Evolutionary conservation across 2,797 vertebrate genomes (phyloP).

Genomic region (Onychomys leucogaster): DNA sequence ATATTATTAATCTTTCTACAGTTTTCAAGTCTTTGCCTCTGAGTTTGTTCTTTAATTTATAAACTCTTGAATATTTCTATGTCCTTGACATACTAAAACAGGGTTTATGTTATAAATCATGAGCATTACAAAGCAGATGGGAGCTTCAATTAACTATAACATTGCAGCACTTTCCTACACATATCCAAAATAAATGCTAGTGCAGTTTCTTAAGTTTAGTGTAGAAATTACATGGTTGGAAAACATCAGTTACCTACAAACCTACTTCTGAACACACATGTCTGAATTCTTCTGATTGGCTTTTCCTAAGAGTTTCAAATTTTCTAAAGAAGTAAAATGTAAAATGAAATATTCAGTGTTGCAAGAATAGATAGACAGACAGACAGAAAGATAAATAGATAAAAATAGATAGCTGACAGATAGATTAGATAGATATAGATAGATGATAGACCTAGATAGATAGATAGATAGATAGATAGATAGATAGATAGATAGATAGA

Average conservation of each 20-base stretch:
- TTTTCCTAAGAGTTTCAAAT: not conserved
- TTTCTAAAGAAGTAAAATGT: not conserved
- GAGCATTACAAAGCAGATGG: conserved; percentile 29
- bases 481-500: not conserved
- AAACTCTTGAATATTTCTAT: conserved; percentile 67
- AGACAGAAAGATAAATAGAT: not conserved
- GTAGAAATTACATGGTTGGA: not conserved
- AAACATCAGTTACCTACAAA: not conserved
- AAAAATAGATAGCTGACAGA: not conserved
- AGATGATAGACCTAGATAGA: too few relatives aligned
- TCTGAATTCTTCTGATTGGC: not conserved
- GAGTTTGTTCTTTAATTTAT: conserved; percentile 76
- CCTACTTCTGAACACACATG: not conserved
- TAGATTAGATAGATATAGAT: not conserved
- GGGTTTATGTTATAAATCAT: conserved; percentile 48
- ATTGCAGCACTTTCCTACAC: not conserved
- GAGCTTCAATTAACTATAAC: conserved; percentile 36
- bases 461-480: not conserved
- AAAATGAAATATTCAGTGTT: not conserved
- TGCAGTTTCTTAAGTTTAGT: not conserved
- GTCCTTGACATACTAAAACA: conserved; percentile 63
- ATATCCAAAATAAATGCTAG: conserved; percentile 1
- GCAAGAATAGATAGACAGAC: not conserved
- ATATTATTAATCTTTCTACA: conserved; percentile 76
- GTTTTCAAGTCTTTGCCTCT: conserved; percentile 70